Base-by-base conservation (phyloP, 2,797 vertebrate genomes). In the Sebastes glaucus region DNA sequence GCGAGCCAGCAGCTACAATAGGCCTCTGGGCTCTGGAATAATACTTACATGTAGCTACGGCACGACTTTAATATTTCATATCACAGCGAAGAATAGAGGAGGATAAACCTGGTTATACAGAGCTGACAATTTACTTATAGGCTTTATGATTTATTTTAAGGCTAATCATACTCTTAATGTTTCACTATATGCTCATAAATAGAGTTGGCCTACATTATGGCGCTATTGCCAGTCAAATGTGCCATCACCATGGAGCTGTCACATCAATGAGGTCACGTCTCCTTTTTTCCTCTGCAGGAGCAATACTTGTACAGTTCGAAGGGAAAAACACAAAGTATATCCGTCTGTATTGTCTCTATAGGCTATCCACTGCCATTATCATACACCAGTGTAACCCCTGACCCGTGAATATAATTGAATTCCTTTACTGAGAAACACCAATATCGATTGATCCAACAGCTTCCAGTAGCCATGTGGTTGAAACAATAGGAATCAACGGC, bases 181-280 rank as follows among this genome's bases (percentile, higher is more conserved):
- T 87, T 87, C 72, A 59, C 57, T 72, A 7, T 49, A 68, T 52
- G 9, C 32, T 78, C 77, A 78, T 69, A 69, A 88, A 88, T 71
- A 79, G 82, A 62, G 82, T 64, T 87, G 89, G 62, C 88, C 91
- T 92, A 87, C 78, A 91, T 93, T 82, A 65, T 38, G 73, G 71
- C 33, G 2, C 49, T 71, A 71, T 68, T 87, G 87, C 82, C 87
- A 84, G 85, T 90, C 89, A 92, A 84, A 35, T 88, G 87, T 88
- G 85, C 78, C 78, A 83, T 91, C 84, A 84, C 83, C 61, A 78
- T 79, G 78, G 74, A 62, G 89, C 91, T 90, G 91, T 87, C 91
- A 89, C 75, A 80, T 88, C 87, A 93, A 92, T 91, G 87, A 92
- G 91, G 91, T 93, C 92, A 92, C 1, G n/a, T 78, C 82, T 88